Evolutionary conservation across 2,888 invertebrate species (phyloP), one percentile per base, ranked within the genome.

Genomic region (Choreutis nemorana): DNA sequence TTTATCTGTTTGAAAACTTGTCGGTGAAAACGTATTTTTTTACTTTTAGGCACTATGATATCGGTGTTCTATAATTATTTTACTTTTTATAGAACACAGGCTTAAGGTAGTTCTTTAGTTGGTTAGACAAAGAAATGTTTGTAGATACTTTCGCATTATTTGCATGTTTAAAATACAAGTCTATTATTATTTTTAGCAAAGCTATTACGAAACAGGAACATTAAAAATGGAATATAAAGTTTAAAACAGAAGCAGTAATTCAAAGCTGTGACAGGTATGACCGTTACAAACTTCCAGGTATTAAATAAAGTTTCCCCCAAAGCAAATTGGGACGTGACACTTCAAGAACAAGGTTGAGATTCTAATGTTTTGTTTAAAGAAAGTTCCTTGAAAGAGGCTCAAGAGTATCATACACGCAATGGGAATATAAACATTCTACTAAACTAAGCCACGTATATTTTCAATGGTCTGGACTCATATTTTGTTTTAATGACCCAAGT

Each of bases 401-500:
- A 36, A 42, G 37, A 48, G 43, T 41, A 51, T 46, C 44, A 49
- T 33, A 43, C 45, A 66, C 65, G 67, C 66, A 57, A 67, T 60
- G 44, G 44, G 56, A 55, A 55, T 60, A 65, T 66, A 65, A 66
- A 65, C 58, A 56, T 57, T 61, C 57, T 54, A 58, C 45, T 41
- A 48, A 42, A 44, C 43, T 41, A 37, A 42, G 47, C 47, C 46
- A 48, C 45, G 44, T 39, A 52, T 15, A 50, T 67, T 68, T 71
- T 58, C 55, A 65, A 66, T 73, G 71, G 66, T 66, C n/a, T 57
- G 62, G 61, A 67, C 59, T 60, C 61, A 64, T 70, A 71, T 67
- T 71, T 73, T 59, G 55, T 61, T 59, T 53, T 72, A 72, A 75
- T 64, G 67, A 64, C 60, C 59, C 53, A 73, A 75, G 58, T 75